Evolutionary conservation across 2,888 invertebrate species (phyloP), one percentile per base, ranked within the genome.

Genomic region (Willowsia nigromaculata): DNA sequence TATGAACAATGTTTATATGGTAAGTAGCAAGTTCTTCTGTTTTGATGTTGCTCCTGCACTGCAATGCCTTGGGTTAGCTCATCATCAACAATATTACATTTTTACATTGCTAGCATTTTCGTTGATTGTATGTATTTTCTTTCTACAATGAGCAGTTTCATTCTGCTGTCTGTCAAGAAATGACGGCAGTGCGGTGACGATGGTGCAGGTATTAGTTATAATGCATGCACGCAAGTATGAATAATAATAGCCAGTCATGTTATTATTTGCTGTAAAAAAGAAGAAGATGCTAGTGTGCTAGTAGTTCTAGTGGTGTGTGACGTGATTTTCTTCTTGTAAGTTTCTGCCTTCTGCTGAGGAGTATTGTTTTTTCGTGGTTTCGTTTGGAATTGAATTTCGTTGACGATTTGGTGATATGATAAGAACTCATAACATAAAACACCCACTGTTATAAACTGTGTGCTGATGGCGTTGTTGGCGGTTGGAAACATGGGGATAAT

Each of bases 401-500:
- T 59, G 25, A 9, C 85, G 76, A 80, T 71, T 71, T 80, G 80
- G 65, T 47, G 50, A 53, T 50, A 37, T 53, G 22, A 40, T 80
- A 71, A 71, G n/a, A 71, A 71, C 25, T 22, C 59, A 59, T 22
- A 25, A 40, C 11, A 68, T 2, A 25, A 43, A 43, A 18, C 43
- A 1, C 3, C 40, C 43, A 18, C 43, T 11, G 40, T 11, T 43
- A 43, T 68, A 43, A 40, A 25, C 43, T 22, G 22, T 11, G 68
- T 59, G 43, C 53, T 33, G 76, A 30, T 76, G 59, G 30, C 59
- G n/a, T n/a, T 56, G 50, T 80, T n/a, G 68, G 78, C 80, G 86
- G 86, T 86, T 86, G 80, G 86, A 86, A 86, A 80, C 86, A 53
- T 25, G 47, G 30, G 78, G 62, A 47, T 71, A 43, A 71, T 71